Base-by-base conservation (phyloP, 2,888 invertebrate genomes). In the Thereva nobilitata region DNA sequence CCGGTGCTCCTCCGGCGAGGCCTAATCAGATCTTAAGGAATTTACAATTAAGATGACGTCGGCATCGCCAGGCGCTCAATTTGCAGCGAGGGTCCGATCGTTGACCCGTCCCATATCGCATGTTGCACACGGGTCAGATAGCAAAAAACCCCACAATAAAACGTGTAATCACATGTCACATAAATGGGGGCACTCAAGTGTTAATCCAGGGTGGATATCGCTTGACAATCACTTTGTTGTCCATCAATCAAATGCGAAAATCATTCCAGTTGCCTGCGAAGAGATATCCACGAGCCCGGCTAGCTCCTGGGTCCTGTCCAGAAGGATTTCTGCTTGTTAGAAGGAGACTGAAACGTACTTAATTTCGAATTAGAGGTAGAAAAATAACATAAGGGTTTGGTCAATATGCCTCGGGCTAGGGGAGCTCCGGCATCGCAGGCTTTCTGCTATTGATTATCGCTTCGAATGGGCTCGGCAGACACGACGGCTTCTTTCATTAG, bases 141-240 rank as follows among this genome's bases (percentile, higher is more conserved):
- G 54, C n/a, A 55, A 54, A 40, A 34, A 23, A 1, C 23, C 23
- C 5, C 38, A 0, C 54, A 40, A 37, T 42, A 64, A 54, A 54
- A 64, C 38, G 45, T 47, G 37, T 64, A 64, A 64, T 64, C 64
- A 47, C 53, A 64, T 64, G 64, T 64, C 64, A 55, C 53, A 7
- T 64, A 47, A 54, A 54, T 64, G 54, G 64, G 64, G 64, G 64
- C 45, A 64, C 44, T 64, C 64, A 40, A 64, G 54, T 64, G 70
- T 68, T 72, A 71, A 72, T 72, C 72, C 69, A 68, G 70, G 71
- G 63, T 63, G 69, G 71, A 71, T 72, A 69, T 67, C 70, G 67
- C 71, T 73, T 72, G 73, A 73, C 74, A 74, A 73, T 73, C 73
- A 74, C 72, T 74, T 74, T 73, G 72, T 73, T 73, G 72, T 72